Evolutionary conservation across 2,888 invertebrate genomes (phyloP), one percentile per base, ranked within the genome.

Genomic region (Ophioninae sp.): DNA sequence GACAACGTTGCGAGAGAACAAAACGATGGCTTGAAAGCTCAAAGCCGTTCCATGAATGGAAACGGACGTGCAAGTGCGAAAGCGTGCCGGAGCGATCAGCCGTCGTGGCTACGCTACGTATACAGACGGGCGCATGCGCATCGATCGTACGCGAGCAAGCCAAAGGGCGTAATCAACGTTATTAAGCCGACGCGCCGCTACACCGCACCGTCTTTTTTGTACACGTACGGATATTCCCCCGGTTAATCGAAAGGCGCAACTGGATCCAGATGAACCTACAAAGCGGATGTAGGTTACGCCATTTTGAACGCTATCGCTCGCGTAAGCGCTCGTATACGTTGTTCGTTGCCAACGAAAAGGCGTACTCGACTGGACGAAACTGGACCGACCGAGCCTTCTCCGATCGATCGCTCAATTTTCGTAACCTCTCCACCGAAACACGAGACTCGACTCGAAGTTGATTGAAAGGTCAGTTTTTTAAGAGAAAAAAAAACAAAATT

Each of bases 61-160:
- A 79, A 78, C 65, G 21, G 67, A 62, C 65, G 61, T 75, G 69
- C 67, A 72, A 84, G 81, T 72, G 86, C 81, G 85, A 84, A 50
- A 69, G 81, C 86, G 85, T 82, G 82, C 84, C 78, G 79, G 68
- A 86, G 82, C 75, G 78, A 86, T 83, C 85, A 87, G 86, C 81
- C 79, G 86, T 86, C 82, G 83, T 85, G 85, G 85, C 81, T 85
- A 61, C 82, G 69, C 57, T 56, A 10, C 21, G 17, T 64, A 72
- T 62, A 50, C 57, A 76, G 10, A 37, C 7, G 10, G 44, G 21
- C 21, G 37, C 21, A 5, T 30, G 62, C 44, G 44, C 21, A 41
- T 62, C 30, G 17, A 59, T 10, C 39, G 39, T 20, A 20, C 41
- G 39, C 39, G 39, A 1, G 39, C 39, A 30, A 7, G n/a, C 6